Evolutionary conservation across 1,140 invertebrate genomes (phyloP), one percentile per base, ranked within the genome.

Genomic region (Pseudobourletiella spinata): DNA sequence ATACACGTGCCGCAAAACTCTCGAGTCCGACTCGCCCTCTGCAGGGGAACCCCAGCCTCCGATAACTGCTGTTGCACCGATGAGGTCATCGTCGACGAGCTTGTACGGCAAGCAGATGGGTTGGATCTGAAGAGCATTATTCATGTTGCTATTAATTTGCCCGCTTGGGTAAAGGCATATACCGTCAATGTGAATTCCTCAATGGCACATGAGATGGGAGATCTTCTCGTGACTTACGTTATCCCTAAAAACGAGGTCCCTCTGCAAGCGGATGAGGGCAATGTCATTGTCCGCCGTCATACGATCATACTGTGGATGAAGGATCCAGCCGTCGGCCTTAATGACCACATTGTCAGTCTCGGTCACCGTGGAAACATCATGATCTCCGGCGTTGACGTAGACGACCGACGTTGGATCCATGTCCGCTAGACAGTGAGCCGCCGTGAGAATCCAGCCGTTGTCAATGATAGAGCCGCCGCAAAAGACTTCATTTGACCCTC

Each of bases 391-490:
- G n/a, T 39, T 39, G 8, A 39, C 35, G 35, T 11, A 39, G 35
- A 39, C n/a, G 8, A n/a, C n/a, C 8, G 8, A 11, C 8, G 8
- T n/a, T n/a, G 35, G 8, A 11, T 8, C 35, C 35, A 39, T n/a
- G 8, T 8, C n/a, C 35, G n/a, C 8, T 11, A 39, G 35, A 50
- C 79, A 81, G 68, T 81, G 79, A 1, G 75, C 80, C 30, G 80
- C 80, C 1, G 79, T 81, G 0, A 81, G 67, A 8, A 82, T 74
- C 72, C 75, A 79, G 32, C 77, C 73, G 57, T 77, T 75, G 59
- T 77, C 77, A 28, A 81, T 75, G 39, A 81, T 75, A 52, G 78
- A 79, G 1, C 80, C 80, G 0, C 80, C 80, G 57, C 79, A 82
- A 72, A 76, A 77, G n/a, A n/a, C n/a, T n/a, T n/a, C n/a, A n/a